Conservation (phyloP, 2,888 invertebrate species). For the Doris montereyensis region DNA sequence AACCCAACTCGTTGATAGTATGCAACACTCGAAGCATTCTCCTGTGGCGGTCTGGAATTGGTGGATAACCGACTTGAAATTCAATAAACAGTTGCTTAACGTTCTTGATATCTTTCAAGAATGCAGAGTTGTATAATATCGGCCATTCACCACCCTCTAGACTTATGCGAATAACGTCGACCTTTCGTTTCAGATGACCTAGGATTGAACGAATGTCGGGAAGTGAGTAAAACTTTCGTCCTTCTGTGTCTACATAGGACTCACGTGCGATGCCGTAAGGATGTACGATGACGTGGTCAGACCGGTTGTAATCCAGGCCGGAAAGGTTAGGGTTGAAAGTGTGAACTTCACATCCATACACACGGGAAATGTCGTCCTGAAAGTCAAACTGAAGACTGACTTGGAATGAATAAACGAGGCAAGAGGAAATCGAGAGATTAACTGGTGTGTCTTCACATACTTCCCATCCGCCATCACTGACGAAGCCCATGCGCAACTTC, state of each 20-base stretch:
- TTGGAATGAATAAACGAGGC: constrained; percentile 33
- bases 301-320: constrained; percentile 26
- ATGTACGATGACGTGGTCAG: constrained; percentile 8
- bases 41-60: constrained; percentile 4
- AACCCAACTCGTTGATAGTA: constrained; percentile 13
- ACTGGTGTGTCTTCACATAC: constrained; percentile 35
- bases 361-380: constrained; percentile 32
- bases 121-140: constrained; percentile 1
- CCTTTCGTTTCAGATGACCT: neutral
- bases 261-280: constrained; percentile 25
- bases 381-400: neutral
- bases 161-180: constrained; percentile 32
- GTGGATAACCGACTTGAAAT: constrained; percentile 23
- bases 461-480: constrained; percentile 35
- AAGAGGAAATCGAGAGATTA: neutral
- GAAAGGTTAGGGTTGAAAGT: constrained; percentile 6
- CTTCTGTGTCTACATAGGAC: constrained; percentile 12
- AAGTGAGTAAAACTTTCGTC: constrained; percentile 25
- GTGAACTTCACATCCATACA: constrained; percentile 32
- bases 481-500: constrained; percentile 23
- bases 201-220: constrained; percentile 28
- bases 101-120: constrained; percentile 7
- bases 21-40: constrained; percentile 1
- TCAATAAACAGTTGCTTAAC: constrained; percentile 30
- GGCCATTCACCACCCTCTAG: constrained; percentile 31